These are phyloP conservation scores for Rhizomys pruinosus DNA, from an alignment of 2,113 vertebrate genomes.

Conservation along the genomic window DNA sequence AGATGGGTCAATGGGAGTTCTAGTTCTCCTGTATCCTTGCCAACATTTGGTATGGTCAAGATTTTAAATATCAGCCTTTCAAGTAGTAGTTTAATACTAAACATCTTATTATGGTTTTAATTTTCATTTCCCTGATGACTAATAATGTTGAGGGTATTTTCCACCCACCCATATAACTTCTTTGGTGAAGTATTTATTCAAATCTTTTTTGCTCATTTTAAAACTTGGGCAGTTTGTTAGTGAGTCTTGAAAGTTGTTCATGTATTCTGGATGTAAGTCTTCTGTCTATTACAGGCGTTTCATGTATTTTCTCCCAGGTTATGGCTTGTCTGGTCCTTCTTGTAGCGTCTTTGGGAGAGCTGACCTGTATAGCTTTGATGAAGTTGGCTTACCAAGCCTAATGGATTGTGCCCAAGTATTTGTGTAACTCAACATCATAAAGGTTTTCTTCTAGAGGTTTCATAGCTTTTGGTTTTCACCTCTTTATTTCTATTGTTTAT, in stretches of 20 bases:
- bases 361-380: not conserved
- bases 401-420: not conserved
- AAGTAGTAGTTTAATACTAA: not conserved
- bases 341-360: not conserved
- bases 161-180: not conserved
- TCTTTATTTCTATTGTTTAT: not conserved
- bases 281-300: not conserved
- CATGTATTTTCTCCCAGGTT: not conserved
- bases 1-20: fast-evolving
- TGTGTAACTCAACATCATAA: not conserved
- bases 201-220: not conserved
- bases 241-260: not conserved
- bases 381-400: not conserved
- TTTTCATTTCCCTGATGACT: not conserved
- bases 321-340: not conserved
- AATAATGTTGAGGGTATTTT: not conserved
- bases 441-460: slow-evolving; percentile 37
- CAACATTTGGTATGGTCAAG: not conserved
- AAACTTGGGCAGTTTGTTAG: slow-evolving; percentile 4
- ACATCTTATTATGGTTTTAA: not conserved
- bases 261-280: not conserved
- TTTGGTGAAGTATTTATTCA: not conserved
- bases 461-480: not conserved
- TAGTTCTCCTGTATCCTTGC: not conserved
- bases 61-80: not conserved